Evolutionary conservation across 2,113 vertebrate genomes (phyloP).

Genomic region (Nibea coibor): DNA sequence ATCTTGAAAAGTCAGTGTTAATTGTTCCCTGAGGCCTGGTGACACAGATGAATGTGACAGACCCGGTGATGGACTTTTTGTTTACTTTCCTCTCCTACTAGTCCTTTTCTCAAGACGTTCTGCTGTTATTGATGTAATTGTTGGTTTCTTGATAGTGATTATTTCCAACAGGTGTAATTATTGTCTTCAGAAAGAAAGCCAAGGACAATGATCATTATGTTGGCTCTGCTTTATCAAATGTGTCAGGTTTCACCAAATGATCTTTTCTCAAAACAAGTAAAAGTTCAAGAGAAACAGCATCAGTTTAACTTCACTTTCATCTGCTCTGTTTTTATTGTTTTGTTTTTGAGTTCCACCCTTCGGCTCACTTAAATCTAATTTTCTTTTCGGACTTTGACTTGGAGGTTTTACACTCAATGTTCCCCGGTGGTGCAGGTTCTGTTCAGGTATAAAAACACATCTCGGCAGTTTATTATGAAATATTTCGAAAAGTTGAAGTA

Average conservation of each 20-base stretch:
- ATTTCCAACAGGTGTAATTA: neutral
- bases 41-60: slow-evolving; percentile 3
- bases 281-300: slow-evolving; percentile 8
- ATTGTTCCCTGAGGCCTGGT: slow-evolving; percentile 26
- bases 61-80: neutral
- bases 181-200: neutral
- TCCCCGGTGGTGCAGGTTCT: neutral
- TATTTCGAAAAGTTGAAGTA: too few species aligned
- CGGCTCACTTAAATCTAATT: slow-evolving; percentile 41
- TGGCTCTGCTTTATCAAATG: neutral
- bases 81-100: neutral
- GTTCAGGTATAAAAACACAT: slow-evolving; percentile 10
- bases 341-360: neutral
- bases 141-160: neutral
- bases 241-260: neutral
- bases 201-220: neutral
- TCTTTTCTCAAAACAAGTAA: slow-evolving; percentile 9
- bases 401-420: slow-evolving; percentile 26
- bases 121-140: neutral
- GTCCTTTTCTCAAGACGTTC: neutral
- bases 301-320: slow-evolving; percentile 37
- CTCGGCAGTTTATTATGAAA: neutral
- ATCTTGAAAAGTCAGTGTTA: slow-evolving; percentile 17
- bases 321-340: slow-evolving; percentile 35
- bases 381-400: slow-evolving; percentile 36